Percentiles rank a stretch among this genome's conserved stretches.
Evolutionary conservation across 2,113 vertebrate species (phyloP).

Genomic region (Budorcas taxicolor): DNA sequence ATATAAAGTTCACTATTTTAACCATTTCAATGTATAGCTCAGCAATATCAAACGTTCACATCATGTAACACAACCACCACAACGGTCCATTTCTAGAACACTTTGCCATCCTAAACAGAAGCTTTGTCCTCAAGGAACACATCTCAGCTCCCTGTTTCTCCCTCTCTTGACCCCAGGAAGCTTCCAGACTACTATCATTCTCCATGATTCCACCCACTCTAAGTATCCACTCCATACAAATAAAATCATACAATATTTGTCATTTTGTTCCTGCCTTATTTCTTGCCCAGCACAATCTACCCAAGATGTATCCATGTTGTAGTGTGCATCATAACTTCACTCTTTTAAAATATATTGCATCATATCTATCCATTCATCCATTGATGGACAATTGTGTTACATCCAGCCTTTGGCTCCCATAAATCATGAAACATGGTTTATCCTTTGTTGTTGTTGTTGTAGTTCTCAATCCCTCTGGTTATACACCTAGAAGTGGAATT

Average conservation of each 20-base stretch:
- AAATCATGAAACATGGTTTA: not conserved
- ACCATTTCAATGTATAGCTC: not conserved
- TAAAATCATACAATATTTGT: not conserved
- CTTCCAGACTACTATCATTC: not conserved
- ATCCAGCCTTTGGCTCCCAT: not conserved
- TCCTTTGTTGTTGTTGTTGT: not conserved
- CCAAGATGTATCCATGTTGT: not conserved
- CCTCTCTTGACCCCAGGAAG: not conserved
- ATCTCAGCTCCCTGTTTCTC: rapidly evolving
- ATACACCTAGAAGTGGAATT: not conserved
- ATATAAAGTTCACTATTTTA: not conserved
- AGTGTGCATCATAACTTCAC: not conserved
- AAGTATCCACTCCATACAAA: not conserved
- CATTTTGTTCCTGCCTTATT: too few species aligned
- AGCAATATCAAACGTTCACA: not conserved
- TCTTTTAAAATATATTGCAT: not conserved
- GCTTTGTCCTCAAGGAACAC: not conserved
- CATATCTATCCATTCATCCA: too few species aligned
- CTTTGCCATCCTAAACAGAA: not conserved
- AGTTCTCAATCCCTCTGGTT: not conserved
- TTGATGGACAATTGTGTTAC: too few species aligned
- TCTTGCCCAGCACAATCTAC: too few species aligned
- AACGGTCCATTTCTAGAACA: not conserved
- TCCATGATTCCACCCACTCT: too few species aligned
- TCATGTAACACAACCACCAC: not conserved